Conservation (phyloP, 2,113 vertebrate genomes). For the Mesoclemmys tuberculata region DNA sequence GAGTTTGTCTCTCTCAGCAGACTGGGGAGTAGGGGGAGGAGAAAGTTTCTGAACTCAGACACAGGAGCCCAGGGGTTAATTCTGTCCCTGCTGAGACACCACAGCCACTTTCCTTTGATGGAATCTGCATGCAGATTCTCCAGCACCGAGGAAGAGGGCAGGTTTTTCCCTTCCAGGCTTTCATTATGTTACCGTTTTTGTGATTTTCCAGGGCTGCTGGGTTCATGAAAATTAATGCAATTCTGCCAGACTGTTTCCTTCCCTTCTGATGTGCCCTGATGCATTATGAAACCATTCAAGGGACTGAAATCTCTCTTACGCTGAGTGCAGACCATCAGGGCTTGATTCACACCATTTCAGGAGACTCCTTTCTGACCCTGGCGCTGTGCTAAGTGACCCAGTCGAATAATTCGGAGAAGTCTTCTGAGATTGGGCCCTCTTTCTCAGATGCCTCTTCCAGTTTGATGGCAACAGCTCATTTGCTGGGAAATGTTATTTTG, state of each 20-base stretch:
- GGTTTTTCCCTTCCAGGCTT: conserved; percentile 78
- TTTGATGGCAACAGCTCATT: conserved; percentile 29
- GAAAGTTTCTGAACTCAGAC: background rate
- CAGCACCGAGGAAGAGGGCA: conserved; percentile 73
- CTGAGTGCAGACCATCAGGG: conserved; percentile 55
- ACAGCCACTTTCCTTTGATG: conserved; percentile 61
- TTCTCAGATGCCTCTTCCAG: conserved; percentile 10
- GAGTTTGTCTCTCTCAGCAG: conserved; percentile 52
- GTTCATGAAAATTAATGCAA: conserved; percentile 81
- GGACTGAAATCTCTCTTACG: conserved; percentile 61
- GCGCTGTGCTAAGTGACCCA: background rate
- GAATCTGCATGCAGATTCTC: conserved; percentile 70
- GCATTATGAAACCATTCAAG: conserved; percentile 74
- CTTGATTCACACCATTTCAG: conserved; percentile 10
- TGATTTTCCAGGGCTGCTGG: conserved; percentile 75
- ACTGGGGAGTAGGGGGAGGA: background rate
- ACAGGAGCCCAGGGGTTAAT: conserved; percentile 66
- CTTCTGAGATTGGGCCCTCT: background rate
- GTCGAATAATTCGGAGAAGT: background rate
- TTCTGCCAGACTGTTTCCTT: conserved; percentile 76
- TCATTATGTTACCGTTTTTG: conserved; percentile 78
- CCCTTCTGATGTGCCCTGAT: conserved; percentile 68
- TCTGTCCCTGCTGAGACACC: conserved; percentile 34
- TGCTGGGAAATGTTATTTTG: background rate
- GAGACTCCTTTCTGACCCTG: conserved; percentile 20